phyloP scores from a whole-genome alignment of 2,888 invertebrate species.

The Drosophila neotestacea region DNA sequence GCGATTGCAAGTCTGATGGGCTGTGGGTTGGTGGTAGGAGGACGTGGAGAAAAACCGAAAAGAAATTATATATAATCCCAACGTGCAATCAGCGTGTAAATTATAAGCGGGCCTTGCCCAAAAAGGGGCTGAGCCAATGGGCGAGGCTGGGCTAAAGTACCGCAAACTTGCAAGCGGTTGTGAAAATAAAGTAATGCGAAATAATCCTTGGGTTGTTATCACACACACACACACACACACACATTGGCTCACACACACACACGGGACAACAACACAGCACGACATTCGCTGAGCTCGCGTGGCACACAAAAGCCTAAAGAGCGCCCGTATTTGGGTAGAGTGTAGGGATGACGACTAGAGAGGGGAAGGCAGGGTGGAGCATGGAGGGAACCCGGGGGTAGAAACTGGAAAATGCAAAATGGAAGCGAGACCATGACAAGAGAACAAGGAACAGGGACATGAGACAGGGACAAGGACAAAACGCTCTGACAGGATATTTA shows the following conservation, averaged over 20 bases:
- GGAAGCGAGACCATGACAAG: constrained; percentile 62
- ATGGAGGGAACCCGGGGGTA: not conserved
- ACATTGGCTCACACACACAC: constrained; percentile 17
- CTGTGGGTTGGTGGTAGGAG: not conserved
- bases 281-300: constrained; percentile 65
- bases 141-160: constrained; percentile 70
- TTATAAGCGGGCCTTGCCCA: constrained; percentile 65
- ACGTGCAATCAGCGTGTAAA: constrained; percentile 79
- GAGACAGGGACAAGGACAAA: constrained; percentile 22
- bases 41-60: constrained; percentile 35
- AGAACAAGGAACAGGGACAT: constrained; percentile 24
- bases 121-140: constrained; percentile 11
- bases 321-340: constrained; percentile 57
- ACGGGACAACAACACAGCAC: constrained; percentile 43
- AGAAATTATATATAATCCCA: constrained; percentile 79
- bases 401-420: constrained; percentile 74
- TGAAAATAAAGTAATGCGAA: constrained; percentile 80
- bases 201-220: constrained; percentile 80
- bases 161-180: constrained; percentile 78
- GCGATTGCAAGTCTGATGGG: constrained; percentile 33
- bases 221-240: constrained; percentile 61
- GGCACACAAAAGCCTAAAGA: constrained; percentile 75
- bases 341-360: not conserved
- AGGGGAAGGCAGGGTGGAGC: not conserved
- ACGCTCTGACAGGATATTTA: constrained; percentile 67